A percentile compares a stretch with the other conserved stretches of the same genome.
These are phyloP conservation scores for Acanthiza pusilla DNA, from an alignment of 2,797 vertebrate species.

Conservation along the genomic window DNA sequence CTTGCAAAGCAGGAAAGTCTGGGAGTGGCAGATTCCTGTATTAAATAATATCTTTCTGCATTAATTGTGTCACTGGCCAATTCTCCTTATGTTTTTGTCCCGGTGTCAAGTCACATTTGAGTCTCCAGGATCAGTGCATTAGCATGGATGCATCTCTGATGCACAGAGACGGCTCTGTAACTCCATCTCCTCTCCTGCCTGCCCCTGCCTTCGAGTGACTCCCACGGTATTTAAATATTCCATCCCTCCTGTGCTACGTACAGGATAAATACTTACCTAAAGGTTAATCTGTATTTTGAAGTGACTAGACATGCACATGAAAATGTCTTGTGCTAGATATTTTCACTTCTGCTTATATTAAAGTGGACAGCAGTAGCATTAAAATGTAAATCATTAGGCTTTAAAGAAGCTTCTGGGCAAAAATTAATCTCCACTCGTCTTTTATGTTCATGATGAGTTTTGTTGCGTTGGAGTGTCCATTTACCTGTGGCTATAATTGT, in stretches of 20 bases:
- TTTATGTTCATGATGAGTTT: neutral
- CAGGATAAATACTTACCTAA: neutral
- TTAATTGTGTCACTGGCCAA: neutral
- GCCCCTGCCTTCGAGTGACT: neutral
- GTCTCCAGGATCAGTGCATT: neutral
- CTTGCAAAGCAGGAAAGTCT: neutral
- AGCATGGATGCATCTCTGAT: neutral
- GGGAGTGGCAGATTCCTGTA: neutral
- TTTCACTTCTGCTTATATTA: neutral
- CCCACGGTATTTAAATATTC: neutral
- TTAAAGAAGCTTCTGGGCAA: neutral
- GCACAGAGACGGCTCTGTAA: neutral
- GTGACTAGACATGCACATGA: neutral
- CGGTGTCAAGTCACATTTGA: neutral
- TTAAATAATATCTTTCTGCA: neutral
- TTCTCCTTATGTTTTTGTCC: neutral
- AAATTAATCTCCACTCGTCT: neutral
- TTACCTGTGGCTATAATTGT: neutral
- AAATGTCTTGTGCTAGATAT: neutral
- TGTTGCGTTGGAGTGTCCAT: neutral
- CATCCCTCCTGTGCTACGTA: neutral
- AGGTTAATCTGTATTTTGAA: constrained; percentile 3
- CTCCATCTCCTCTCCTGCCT: neutral
- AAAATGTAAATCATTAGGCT: neutral
- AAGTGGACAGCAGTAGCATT: neutral